Conservation (phyloP, 2,797 vertebrate species). For the Mallotus villosus region DNA sequence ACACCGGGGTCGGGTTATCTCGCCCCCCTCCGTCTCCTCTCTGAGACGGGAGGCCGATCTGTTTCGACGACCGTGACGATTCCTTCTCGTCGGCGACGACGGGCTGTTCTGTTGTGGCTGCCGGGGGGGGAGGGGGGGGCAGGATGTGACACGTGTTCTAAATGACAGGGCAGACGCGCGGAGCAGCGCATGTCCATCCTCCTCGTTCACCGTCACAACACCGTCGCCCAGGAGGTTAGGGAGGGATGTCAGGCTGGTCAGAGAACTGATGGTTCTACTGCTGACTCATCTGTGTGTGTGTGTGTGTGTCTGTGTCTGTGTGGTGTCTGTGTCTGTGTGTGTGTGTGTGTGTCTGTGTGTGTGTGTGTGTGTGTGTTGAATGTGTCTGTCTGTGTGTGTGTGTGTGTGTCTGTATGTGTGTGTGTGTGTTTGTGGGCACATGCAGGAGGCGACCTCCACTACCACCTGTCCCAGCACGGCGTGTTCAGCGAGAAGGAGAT, state of each 20-base stretch:
- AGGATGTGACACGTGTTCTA: no score
- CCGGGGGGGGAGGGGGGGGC: no score
- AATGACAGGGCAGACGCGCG: no score
- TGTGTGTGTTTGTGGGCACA: constrained; percentile 16
- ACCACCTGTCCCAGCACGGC: constrained; percentile 96
- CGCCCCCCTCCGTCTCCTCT: no score
- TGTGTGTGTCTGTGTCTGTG: not conserved
- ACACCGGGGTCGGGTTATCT: no score
- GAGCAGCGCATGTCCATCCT: no score
- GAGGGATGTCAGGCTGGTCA: constrained; percentile 23
- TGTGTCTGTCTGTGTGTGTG: constrained; percentile 5
- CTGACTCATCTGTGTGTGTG: constrained; percentile 10
- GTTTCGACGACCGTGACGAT: no score
- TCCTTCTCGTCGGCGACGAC: no score
- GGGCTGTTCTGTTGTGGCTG: no score
- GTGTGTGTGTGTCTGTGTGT: constrained; percentile 10
- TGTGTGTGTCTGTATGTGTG: no score
- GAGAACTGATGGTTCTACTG: constrained; percentile 24
- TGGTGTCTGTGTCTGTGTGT: constrained; percentile 3
- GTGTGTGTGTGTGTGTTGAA: not conserved
- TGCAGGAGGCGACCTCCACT: constrained; percentile 94
- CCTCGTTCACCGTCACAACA: not conserved
- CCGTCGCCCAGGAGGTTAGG: constrained; percentile 16
- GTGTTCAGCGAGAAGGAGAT: constrained; percentile 98
- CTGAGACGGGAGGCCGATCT: no score